Conservation (phyloP, 2,113 vertebrate genomes). For the Pimephales promelas region DNA sequence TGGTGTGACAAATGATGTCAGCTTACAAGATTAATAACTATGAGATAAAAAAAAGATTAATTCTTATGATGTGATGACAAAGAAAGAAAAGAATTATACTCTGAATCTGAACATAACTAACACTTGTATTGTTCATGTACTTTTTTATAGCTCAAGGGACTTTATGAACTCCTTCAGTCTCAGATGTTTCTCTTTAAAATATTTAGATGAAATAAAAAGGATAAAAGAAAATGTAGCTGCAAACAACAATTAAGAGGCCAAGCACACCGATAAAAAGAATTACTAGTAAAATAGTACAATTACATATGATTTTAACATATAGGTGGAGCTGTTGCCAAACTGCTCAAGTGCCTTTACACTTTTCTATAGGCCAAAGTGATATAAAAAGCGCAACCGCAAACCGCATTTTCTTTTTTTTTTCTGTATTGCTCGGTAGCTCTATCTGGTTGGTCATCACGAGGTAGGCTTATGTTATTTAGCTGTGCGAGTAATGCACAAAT, state of each 20-base stretch:
- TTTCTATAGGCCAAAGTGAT: not conserved
- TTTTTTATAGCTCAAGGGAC: not conserved
- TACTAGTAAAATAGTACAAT: not conserved
- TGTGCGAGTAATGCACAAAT: too few relatives aligned
- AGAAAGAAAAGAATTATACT: not conserved
- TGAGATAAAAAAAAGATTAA: not conserved
- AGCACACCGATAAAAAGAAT: not conserved
- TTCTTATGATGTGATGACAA: not conserved
- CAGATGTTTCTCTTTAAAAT: not conserved
- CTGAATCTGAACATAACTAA: not conserved
- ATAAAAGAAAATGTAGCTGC: not conserved
- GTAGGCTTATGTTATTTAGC: too few relatives aligned
- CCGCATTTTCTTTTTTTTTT: too few relatives aligned
- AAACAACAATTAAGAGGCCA: not conserved
- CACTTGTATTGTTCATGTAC: not conserved
- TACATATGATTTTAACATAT: not conserved
- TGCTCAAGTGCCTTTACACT: not conserved
- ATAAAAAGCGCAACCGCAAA: too few relatives aligned
- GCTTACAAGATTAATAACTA: constrained; percentile 7
- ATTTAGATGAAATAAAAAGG: not conserved
- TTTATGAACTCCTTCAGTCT: not conserved
- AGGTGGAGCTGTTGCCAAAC: not conserved
- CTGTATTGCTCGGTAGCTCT: too few relatives aligned
- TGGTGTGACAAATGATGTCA: not conserved
- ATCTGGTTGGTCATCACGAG: too few relatives aligned